These are phyloP conservation scores for Seira ritae DNA, from an alignment of 2,888 invertebrate species.

Conservation along the genomic window DNA sequence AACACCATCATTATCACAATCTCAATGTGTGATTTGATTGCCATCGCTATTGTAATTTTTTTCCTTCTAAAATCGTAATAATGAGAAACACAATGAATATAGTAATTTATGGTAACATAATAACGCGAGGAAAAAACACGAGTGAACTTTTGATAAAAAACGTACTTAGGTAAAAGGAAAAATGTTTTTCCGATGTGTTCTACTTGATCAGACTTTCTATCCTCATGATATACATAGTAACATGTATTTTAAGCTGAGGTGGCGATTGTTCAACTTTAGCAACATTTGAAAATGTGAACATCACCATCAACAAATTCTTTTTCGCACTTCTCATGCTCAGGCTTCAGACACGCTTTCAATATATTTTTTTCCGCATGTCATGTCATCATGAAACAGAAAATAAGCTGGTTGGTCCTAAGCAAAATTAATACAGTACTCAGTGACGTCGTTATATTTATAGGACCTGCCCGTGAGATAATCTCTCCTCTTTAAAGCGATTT, in stretches of 20 bases:
- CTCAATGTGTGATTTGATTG: neutral
- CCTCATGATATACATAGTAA: neutral
- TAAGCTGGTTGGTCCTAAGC: neutral
- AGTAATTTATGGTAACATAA: neutral
- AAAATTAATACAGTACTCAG: too few relatives aligned
- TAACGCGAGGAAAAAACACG: neutral
- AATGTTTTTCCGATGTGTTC: slow-evolving; percentile 32
- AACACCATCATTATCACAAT: neutral
- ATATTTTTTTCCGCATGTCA: slow-evolving; percentile 48
- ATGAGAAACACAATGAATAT: neutral
- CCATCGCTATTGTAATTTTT: neutral
- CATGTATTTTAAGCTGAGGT: slow-evolving; percentile 26
- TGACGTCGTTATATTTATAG: slow-evolving; percentile 4
- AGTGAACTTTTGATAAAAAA: neutral
- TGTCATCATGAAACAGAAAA: slow-evolving; percentile 24
- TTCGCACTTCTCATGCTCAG: slow-evolving; percentile 31
- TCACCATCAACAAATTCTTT: too few relatives aligned
- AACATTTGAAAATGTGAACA: neutral
- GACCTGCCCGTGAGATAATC: slow-evolving; percentile 3
- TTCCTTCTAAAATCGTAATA: neutral
- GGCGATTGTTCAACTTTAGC: neutral
- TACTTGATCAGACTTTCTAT: slow-evolving; percentile 60
- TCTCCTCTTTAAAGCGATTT: neutral
- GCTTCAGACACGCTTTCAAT: slow-evolving; percentile 54
- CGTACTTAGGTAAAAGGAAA: neutral